Percentiles rank a stretch among this genome's conserved stretches.
phyloP scores from a whole-genome alignment of 2,113 vertebrate species.

The Gasterosteus aculeatus region DNA sequence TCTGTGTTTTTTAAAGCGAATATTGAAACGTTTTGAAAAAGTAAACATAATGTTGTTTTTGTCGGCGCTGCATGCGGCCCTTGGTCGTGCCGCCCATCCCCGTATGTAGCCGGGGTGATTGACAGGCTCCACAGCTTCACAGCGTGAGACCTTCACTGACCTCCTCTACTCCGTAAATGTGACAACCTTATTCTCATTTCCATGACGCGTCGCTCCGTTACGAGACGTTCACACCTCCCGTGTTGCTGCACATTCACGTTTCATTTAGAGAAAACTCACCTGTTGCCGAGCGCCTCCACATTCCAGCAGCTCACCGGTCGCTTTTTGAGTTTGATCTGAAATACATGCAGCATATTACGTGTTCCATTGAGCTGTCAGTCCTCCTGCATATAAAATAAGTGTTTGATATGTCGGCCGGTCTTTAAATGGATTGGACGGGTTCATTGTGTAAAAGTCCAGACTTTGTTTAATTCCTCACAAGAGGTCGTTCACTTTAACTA shows the following conservation, averaged over 20 bases:
- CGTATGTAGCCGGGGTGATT: no score
- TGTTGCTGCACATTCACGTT: not conserved
- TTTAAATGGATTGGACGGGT: not conserved
- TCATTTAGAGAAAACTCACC: not conserved
- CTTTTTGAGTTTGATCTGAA: conserved; percentile 14
- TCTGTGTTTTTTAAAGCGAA: no score
- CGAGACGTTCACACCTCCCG: no score
- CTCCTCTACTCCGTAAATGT: no score
- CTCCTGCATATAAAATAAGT: conserved; percentile 15
- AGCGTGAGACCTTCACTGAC: no score
- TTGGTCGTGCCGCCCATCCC: no score
- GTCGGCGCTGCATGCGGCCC: no score
- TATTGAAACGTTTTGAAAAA: no score
- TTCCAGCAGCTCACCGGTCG: conserved; percentile 8
- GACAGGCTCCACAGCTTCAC: no score
- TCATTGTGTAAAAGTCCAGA: not conserved
- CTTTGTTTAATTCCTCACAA: conserved; percentile 2
- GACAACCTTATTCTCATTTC: no score
- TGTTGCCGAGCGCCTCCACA: not conserved
- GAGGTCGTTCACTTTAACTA: conserved; percentile 7
- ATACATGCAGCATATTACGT: conserved; percentile 10
- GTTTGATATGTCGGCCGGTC: not conserved
- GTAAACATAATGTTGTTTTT: no score
- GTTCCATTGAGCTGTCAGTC: not conserved
- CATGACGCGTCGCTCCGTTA: no score